Percentiles rank a stretch among this genome's conserved stretches.
Evolutionary conservation across 2,888 invertebrate species (phyloP).

Genomic region (Pristionchus mayeri): DNA sequence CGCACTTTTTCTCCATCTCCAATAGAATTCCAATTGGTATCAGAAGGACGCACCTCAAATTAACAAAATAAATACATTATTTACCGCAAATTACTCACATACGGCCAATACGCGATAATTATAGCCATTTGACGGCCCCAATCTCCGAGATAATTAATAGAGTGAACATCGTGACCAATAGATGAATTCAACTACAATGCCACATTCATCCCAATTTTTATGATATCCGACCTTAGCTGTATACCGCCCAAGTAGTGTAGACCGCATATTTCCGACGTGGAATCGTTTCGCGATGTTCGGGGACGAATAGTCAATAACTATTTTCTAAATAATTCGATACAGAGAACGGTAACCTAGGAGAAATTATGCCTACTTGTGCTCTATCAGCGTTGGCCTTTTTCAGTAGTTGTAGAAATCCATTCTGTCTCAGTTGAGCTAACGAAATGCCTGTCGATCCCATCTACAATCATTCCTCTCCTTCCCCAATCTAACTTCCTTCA

Average conservation of each 20-base stretch:
- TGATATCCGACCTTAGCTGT: constrained; percentile 85
- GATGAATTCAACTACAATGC: constrained; percentile 77
- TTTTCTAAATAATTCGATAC: constrained; percentile 47
- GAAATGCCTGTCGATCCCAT: too few species aligned
- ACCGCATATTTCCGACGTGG: constrained; percentile 94
- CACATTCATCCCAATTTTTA: not conserved
- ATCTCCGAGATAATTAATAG: constrained; percentile 95
- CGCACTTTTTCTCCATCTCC: constrained; percentile 64
- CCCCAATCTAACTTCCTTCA: too few species aligned
- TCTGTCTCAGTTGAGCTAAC: too few species aligned
- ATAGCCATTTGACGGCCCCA: constrained; percentile 98
- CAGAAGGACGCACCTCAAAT: constrained; percentile 62
- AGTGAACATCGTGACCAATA: constrained; percentile 85
- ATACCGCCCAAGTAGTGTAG: constrained; percentile 92
- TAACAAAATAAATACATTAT: too few species aligned
- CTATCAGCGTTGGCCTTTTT: too few species aligned
- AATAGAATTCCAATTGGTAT: constrained; percentile 59
- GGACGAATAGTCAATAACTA: constrained; percentile 82
- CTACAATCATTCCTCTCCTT: too few species aligned
- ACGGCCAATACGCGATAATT: constrained; percentile 72
- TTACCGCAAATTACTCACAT: constrained; percentile 52
- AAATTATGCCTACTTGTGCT: too few species aligned
- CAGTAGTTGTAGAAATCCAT: too few species aligned
- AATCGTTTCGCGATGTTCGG: constrained; percentile 99
- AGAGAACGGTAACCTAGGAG: too few species aligned